Conservation (phyloP, 2,113 vertebrate species). For the Perca schrenkii region DNA sequence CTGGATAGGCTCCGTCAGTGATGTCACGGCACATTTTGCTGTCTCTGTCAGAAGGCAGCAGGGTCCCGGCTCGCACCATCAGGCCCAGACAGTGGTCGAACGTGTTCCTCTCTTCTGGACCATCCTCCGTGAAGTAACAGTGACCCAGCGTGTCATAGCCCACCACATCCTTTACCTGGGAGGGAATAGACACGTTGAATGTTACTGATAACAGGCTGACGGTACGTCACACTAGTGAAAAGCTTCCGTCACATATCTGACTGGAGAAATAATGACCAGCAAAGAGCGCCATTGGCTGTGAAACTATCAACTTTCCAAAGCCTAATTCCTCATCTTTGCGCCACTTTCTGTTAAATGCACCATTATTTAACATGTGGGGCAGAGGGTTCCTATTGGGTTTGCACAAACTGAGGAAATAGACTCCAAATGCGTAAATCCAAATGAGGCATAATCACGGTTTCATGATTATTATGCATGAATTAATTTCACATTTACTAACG, state of each 20-base stretch:
- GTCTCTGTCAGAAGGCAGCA: slow-evolving; percentile 95
- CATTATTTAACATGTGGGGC: not conserved
- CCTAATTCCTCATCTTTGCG: not conserved
- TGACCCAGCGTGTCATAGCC: slow-evolving; percentile 94
- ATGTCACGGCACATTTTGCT: slow-evolving; percentile 94
- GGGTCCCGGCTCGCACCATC: slow-evolving; percentile 90
- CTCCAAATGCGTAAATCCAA: too few species aligned
- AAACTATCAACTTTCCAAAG: not conserved
- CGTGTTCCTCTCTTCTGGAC: slow-evolving; percentile 95
- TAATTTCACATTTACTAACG: too few species aligned
- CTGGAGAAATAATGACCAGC: not conserved
- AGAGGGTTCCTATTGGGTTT: not conserved
- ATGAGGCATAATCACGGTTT: too few species aligned
- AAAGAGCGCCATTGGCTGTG: not conserved
- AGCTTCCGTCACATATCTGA: not conserved
- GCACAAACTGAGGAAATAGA: too few species aligned
- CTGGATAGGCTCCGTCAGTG: slow-evolving; percentile 90
- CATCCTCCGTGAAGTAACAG: slow-evolving; percentile 97
- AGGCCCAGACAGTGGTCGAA: slow-evolving; percentile 96
- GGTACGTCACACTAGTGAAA: not conserved
- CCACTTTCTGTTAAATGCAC: not conserved
- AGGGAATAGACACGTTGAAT: not conserved
- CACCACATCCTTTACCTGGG: slow-evolving; percentile 93
- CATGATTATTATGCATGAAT: too few species aligned
- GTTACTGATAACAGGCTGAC: not conserved